Evolutionary conservation across 2,888 invertebrate species (phyloP), one percentile per base, ranked within the genome.

Genomic region (Tigriopus californicus): DNA sequence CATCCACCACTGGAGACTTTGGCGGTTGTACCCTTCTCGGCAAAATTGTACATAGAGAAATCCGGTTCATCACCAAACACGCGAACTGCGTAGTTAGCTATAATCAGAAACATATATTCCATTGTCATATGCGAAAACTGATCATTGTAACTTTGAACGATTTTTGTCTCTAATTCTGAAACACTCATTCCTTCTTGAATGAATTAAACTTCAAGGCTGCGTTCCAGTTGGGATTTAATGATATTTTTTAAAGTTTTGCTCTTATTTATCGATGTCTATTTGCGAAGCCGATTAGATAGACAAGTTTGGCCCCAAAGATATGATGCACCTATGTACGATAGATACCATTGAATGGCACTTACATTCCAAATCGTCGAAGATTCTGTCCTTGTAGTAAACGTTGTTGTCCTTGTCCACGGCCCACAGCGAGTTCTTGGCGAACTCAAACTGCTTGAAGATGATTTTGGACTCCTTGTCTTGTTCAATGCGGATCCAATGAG

Each of bases 401-500:
- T 15, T 40, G 15, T 54, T 54, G 15, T 54, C 41, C 22, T 40
- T 54, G 15, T 54, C 54, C 41, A 54, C 54, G 12, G 41, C 40
- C 54, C 54, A 54, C 33, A 54, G 10, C 11, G 54, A 20, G 42
- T 54, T 41, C 13, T 54, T 15, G 41, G 15, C 18, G 18, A 33
- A 40, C 40, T 54, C 54, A 54, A 54, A 40, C 40, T 54, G 42
- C 41, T 54, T 54, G 54, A 54, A 54, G 18, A 54, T 41, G 12
- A 54, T 54, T 41, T 54, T 54, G 40, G n/a, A 8, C 4, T 54
- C 54, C 41, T 54, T 54, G n/a, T 15, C 20, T 41, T 54, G 54
- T 41, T 54, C 54, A n/a, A 54, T 54, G 15, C 54, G 33, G 41
- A 54, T 24, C 54, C 54, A 54, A 41, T 54, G 54, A 13, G 54